Evolutionary conservation across 2,888 invertebrate genomes (phyloP).

Genomic region (Slavum lentiscoides): DNA sequence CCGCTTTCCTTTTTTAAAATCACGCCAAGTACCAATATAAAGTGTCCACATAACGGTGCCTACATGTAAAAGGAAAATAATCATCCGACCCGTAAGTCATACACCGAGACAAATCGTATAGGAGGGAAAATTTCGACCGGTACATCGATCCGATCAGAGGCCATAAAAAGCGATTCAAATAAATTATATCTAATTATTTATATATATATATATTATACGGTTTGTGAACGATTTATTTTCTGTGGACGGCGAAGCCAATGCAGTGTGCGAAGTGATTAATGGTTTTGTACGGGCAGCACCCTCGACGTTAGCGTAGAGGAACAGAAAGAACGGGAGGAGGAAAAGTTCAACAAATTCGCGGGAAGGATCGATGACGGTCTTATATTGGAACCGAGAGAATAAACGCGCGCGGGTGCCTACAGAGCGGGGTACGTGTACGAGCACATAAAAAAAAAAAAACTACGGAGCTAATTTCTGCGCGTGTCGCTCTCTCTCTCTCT

Average conservation of each 20-base stretch:
- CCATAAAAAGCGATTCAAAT: too few relatives aligned
- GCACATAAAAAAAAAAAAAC: background rate
- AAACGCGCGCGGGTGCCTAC: background rate
- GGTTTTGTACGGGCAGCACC: slow-evolving; percentile 3
- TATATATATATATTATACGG: too few relatives aligned
- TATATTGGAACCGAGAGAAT: background rate
- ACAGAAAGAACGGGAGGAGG: background rate
- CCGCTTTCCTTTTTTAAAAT: too few relatives aligned
- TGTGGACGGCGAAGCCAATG: slow-evolving; percentile 13
- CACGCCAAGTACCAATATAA: too few relatives aligned
- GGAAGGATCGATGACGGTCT: slow-evolving; percentile 32
- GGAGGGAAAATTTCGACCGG: too few relatives aligned
- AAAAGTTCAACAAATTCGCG: slow-evolving; percentile 19
- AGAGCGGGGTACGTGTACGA: too few relatives aligned
- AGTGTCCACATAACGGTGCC: too few relatives aligned
- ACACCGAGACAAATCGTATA: too few relatives aligned
- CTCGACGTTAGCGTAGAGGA: background rate
- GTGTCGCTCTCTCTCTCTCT: background rate
- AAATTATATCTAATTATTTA: too few relatives aligned
- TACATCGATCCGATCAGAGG: too few relatives aligned
- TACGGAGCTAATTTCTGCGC: slow-evolving; percentile 24
- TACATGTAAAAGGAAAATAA: too few relatives aligned
- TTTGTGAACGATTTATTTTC: background rate
- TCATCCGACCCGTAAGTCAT: too few relatives aligned
- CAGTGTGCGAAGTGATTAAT: slow-evolving; percentile 30